A percentile compares a stretch with the other conserved stretches of the same genome.
These are phyloP conservation scores for Enteromius afrohamiltoni DNA, from an alignment of 2,797 vertebrate genomes.

Conservation along the genomic window DNA sequence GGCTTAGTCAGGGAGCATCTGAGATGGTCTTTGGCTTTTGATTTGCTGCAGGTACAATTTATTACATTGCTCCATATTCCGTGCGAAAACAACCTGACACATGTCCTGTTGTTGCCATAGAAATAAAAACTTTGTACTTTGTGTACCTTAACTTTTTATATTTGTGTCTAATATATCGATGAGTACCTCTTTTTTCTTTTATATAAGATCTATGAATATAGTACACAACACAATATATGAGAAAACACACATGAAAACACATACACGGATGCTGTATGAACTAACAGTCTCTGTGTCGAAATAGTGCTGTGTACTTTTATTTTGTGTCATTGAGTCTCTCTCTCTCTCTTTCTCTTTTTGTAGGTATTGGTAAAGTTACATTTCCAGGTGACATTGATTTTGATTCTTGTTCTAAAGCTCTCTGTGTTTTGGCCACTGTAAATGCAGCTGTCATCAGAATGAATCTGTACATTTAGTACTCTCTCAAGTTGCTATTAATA, in stretches of 20 bases:
- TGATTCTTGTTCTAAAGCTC: constrained; percentile 88
- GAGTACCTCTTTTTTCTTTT: constrained; percentile 89
- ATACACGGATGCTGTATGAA: constrained; percentile 66
- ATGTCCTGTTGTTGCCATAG: constrained; percentile 80
- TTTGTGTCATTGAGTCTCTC: constrained; percentile 79
- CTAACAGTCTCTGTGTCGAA: constrained; percentile 76
- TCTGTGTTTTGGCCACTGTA: constrained; percentile 92
- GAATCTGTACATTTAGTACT: constrained; percentile 90
- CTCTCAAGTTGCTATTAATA: constrained; percentile 92
- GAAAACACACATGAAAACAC: constrained; percentile 65
- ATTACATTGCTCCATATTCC: constrained; percentile 69
- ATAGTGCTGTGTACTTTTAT: constrained; percentile 78
- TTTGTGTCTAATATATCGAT: constrained; percentile 88
- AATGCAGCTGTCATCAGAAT: constrained; percentile 86
- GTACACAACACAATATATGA: constrained; percentile 68
- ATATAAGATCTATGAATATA: constrained; percentile 82
- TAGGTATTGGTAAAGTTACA: constrained; percentile 81
- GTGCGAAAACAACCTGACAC: constrained; percentile 71
- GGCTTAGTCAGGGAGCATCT: constrained; percentile 49
- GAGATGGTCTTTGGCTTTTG: constrained; percentile 47
- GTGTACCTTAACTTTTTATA: constrained; percentile 83
- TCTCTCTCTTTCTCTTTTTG: constrained; percentile 73
- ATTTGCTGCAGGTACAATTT: constrained; percentile 51
- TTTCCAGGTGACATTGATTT: constrained; percentile 85
- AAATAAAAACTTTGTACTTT: constrained; percentile 82